Evolutionary conservation across 1,140 invertebrate genomes (phyloP).

Genomic region (Laupala kohalensis): DNA sequence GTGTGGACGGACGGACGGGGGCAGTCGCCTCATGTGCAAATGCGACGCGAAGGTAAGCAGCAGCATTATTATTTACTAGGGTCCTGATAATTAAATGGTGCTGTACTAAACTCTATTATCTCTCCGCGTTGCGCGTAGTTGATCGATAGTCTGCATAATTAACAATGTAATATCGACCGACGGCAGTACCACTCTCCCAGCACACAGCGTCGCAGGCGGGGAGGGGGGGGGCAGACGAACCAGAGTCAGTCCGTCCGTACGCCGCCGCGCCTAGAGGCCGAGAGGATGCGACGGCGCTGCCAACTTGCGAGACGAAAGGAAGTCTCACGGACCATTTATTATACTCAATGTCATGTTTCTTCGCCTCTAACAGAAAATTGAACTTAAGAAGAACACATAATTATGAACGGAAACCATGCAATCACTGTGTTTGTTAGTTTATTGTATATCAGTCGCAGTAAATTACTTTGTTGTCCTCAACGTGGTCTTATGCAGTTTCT

Average conservation of each 20-base stretch:
- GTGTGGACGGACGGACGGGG: neutral
- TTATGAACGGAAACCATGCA: no score
- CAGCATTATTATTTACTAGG: conserved; percentile 12
- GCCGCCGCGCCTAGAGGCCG: neutral
- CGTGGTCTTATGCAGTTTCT: no score
- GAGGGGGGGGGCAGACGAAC: neutral
- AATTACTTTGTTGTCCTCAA: no score
- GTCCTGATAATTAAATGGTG: conserved; percentile 14
- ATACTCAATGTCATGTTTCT: no score
- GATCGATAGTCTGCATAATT: conserved; percentile 24
- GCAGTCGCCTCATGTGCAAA: neutral
- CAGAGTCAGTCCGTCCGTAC: no score
- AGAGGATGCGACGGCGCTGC: neutral
- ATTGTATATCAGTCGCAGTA: no score
- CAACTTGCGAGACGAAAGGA: neutral
- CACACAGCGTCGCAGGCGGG: neutral
- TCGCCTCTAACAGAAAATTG: no score
- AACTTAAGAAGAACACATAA: no score
- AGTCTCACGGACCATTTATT: no score
- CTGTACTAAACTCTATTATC: conserved; percentile 24
- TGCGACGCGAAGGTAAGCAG: neutral
- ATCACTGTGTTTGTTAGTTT: no score
- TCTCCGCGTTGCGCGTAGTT: conserved; percentile 7
- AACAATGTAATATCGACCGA: conserved; percentile 24
- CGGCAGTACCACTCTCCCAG: conserved; percentile 13